Conservation (phyloP, 1,140 invertebrate genomes). For the Halotydeus destructor region DNA sequence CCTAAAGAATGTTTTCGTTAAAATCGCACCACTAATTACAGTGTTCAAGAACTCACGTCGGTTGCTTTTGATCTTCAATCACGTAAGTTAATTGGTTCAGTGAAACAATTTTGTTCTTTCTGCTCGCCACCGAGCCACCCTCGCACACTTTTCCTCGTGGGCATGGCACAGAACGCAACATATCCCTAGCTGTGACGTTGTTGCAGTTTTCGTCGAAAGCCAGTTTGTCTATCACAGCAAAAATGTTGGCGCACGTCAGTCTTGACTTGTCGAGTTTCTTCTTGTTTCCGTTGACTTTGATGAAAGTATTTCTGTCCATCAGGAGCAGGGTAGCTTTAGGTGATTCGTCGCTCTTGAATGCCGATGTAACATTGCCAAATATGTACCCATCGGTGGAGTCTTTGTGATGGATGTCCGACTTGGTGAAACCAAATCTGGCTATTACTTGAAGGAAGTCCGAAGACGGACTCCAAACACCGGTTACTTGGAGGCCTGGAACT, state of each 20-base stretch:
- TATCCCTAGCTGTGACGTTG: constrained; percentile 53
- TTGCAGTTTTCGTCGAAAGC: constrained; percentile 65
- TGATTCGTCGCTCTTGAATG: constrained; percentile 7
- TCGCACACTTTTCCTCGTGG: constrained; percentile 46
- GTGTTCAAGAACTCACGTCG: constrained; percentile 38
- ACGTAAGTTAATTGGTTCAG: constrained; percentile 81
- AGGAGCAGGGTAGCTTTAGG: constrained; percentile 55
- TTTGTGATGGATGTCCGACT: constrained; percentile 60
- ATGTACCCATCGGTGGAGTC: constrained; percentile 74
- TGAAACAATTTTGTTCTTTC: constrained; percentile 65
- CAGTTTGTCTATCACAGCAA: constrained; percentile 50
- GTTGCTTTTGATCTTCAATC: constrained; percentile 63
- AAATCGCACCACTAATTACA: neutral
- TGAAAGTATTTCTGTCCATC: constrained; percentile 61
- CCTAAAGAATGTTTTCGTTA: constrained; percentile 26
- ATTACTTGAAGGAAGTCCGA: constrained; percentile 23
- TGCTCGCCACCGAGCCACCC: constrained; percentile 62
- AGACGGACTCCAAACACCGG: constrained; percentile 11
- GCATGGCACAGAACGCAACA: constrained; percentile 70
- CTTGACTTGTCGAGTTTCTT: constrained; percentile 31
- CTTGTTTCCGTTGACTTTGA: constrained; percentile 22
- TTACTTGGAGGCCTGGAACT: neutral
- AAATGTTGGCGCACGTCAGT: constrained; percentile 57
- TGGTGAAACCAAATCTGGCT: constrained; percentile 86
- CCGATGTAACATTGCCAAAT: constrained; percentile 71